Base-by-base conservation (phyloP, 2,113 vertebrate genomes). In the Upupa epops region DNA sequence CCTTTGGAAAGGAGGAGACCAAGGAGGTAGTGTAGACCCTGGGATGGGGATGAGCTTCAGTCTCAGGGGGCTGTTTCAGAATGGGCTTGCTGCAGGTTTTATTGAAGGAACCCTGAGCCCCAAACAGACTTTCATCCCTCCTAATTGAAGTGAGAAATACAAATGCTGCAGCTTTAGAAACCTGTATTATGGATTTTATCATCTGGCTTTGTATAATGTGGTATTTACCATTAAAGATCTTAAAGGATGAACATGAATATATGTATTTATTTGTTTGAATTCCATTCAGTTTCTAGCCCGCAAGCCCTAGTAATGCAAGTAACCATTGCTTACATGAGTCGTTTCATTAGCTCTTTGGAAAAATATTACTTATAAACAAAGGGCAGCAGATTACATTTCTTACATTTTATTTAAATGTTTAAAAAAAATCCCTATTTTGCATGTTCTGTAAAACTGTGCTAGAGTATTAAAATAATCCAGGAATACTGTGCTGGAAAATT, bases 361-460 rank as follows among this genome's bases (percentile, higher is more conserved):
- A 90, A 91, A 89, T 80, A 52, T 77, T 93, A 46, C 37, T 11
- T 85, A 59, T 70, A 93, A 94, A 88, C 92, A 87, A 89, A 90
- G 46, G 59, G 84, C 64, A 82, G 66, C 60, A 82, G 81, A 94
- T 91, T 73, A 79, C 82, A 73, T 49, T 63, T 72, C 15, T 71
- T 73, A 31, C 49, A 76, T 89, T 80, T 91, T 93, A 79, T 86
- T 90, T 86, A 93, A 80, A 92, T 92, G n/a, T n/a, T n/a, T 87
- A 4, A 77, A 66, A 86, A 65, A 1, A 7, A n/a, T 34, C 9
- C 18, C 78, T 93, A 29, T 87, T 94, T 84, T 92, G 73, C 46
- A 73, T 93, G n/a, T 71, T 76, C n/a, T 74, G 13, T 92, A 77
- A 88, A 91, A 88, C 70, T 66, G 72, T 63, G n/a, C 45, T 73